These are phyloP conservation scores for Rotaria sp. DNA, from an alignment of 2,888 invertebrate species.

Conservation along the genomic window DNA sequence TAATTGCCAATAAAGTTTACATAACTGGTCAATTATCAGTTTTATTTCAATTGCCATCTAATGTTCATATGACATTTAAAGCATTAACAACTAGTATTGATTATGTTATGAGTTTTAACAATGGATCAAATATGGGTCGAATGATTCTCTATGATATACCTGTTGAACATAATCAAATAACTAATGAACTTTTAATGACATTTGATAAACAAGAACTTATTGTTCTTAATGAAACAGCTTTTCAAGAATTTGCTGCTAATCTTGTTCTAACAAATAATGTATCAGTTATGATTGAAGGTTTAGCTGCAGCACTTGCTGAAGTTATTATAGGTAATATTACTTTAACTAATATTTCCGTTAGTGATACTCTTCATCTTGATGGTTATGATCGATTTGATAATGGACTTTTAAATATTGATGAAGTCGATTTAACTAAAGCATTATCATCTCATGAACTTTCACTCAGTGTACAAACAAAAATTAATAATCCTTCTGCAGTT, in stretches of 20 bases:
- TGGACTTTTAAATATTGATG: neutral
- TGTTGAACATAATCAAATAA: slow-evolving; percentile 23
- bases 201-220: neutral
- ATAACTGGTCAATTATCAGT: neutral
- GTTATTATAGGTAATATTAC: neutral
- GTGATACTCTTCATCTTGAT: neutral
- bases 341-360: slow-evolving; percentile 1
- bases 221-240: neutral
- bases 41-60: slow-evolving; percentile 19
- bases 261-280: neutral
- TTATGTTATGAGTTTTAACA: neutral
- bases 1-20: neutral
- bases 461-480: neutral
- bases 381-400: slow-evolving; percentile 21
- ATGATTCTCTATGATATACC: neutral
- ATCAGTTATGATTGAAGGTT: neutral
- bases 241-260: slow-evolving; percentile 2
- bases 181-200: neutral
- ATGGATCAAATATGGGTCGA: neutral
- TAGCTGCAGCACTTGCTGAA: neutral
- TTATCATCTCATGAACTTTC: neutral
- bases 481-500: neutral
- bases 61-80: neutral
- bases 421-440: neutral
- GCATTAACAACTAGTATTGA: neutral